phyloP scores from a whole-genome alignment of 2,797 vertebrate species.

The Xenopus petersii region DNA sequence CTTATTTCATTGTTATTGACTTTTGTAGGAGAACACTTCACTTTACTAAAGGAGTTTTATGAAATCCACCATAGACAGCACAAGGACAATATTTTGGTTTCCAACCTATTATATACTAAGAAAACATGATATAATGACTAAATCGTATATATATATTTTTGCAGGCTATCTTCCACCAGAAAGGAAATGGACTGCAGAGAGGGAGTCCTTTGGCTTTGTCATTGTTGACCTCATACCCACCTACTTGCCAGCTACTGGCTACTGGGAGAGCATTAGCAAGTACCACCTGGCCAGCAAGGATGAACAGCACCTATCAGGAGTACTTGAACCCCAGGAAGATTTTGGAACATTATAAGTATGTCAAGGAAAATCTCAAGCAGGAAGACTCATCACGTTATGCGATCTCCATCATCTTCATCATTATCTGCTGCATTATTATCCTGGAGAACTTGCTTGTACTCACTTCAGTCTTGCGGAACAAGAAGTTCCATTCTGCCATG shows the following conservation, averaged over 20 bases:
- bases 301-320: slow-evolving; percentile 81
- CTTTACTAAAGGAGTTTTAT: too few relatives aligned
- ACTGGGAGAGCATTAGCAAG: background rate
- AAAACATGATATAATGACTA: background rate
- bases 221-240: background rate
- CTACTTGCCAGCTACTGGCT: background rate
- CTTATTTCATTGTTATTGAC: too few relatives aligned
- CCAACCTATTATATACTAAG: too few relatives aligned
- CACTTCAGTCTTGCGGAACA: slow-evolving; percentile 83
- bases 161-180: background rate
- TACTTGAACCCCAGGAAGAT: slow-evolving; percentile 80
- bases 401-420: slow-evolving; percentile 69
- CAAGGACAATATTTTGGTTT: too few relatives aligned
- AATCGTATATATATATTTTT: background rate
- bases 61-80: too few relatives aligned
- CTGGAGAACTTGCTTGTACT: slow-evolving; percentile 91
- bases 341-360: slow-evolving; percentile 74
- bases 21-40: too few relatives aligned
- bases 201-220: background rate
- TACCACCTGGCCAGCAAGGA: slow-evolving; percentile 54
- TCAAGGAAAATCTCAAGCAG: slow-evolving; percentile 62
- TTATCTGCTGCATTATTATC: slow-evolving; percentile 85
- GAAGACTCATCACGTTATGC: slow-evolving; percentile 52
- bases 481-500: slow-evolving; percentile 94
- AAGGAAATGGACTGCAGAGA: slow-evolving; percentile 18